These are phyloP conservation scores for Sciurus carolinensis DNA, from an alignment of 2,797 vertebrate genomes.

Conservation along the genomic window DNA sequence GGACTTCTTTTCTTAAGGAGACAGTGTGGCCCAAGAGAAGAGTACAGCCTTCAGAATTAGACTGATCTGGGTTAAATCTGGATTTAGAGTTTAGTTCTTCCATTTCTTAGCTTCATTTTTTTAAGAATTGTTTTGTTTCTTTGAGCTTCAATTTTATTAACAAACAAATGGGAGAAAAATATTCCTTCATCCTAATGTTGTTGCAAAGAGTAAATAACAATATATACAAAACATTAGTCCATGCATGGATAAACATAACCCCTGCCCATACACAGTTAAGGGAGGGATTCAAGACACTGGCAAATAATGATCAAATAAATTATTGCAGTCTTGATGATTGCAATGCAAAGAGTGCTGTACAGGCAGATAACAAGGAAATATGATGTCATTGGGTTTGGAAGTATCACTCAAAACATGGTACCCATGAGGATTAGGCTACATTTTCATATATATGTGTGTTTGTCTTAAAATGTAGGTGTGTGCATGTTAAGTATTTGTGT, in stretches of 20 bases:
- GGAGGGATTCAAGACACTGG: not conserved
- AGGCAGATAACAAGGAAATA: slow-evolving; percentile 23
- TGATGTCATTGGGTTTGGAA: not conserved
- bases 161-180: slow-evolving; percentile 8
- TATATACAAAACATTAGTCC: not conserved
- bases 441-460: not conserved
- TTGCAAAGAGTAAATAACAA: not conserved
- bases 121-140: slow-evolving; percentile 36
- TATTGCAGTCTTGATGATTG: not conserved
- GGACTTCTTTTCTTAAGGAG: not conserved
- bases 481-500: not conserved
- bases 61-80: not conserved
- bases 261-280: not conserved
- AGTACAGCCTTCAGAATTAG: not conserved
- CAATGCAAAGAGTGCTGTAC: not conserved
- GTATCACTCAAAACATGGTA: not conserved
- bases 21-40: fast-evolving
- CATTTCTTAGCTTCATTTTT: not conserved
- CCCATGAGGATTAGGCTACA: not conserved
- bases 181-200: not conserved
- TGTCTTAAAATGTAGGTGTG: not conserved
- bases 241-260: not conserved
- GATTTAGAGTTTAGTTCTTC: not conserved
- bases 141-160: not conserved
- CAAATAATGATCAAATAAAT: slow-evolving; percentile 17